Conservation (phyloP, 2,888 invertebrate species). For the Amiota communis region DNA sequence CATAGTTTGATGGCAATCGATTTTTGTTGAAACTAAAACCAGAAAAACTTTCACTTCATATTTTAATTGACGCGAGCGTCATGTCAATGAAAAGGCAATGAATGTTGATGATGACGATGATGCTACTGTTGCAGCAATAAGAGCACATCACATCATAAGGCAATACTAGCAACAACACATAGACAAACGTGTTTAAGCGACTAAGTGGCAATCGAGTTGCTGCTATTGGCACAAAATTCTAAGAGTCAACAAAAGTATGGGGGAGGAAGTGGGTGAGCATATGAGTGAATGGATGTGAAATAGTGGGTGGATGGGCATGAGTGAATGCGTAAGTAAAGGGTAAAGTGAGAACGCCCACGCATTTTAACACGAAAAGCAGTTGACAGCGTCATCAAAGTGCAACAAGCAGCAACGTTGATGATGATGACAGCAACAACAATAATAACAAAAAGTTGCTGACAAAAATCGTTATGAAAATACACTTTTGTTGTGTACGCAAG, state of each 20-base stretch:
- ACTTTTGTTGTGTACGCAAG: slow-evolving; percentile 4
- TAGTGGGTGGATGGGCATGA: slow-evolving; percentile 22
- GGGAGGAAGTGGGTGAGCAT: slow-evolving; percentile 15
- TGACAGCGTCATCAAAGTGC: slow-evolving; percentile 44
- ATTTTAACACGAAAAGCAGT: slow-evolving; percentile 45
- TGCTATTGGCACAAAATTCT: neutral
- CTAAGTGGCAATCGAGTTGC: slow-evolving; percentile 33
- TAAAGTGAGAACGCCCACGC: no score
- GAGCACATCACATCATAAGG: neutral
- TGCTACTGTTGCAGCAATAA: slow-evolving; percentile 5
- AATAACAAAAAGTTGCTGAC: neutral
- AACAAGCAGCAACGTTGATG: slow-evolving; percentile 5
- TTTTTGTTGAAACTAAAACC: slow-evolving; percentile 33
- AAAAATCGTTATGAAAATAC: slow-evolving; percentile 17
- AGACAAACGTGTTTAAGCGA: neutral
- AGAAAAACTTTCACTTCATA: slow-evolving; percentile 43
- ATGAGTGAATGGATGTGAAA: slow-evolving; percentile 36
- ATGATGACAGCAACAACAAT: neutral
- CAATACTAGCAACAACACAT: neutral
- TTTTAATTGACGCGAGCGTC: slow-evolving; percentile 46
- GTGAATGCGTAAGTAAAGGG: slow-evolving; percentile 1
- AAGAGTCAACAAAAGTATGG: slow-evolving; percentile 49
- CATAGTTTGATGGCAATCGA: slow-evolving; percentile 20
- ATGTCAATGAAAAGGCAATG: no score
- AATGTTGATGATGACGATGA: slow-evolving; percentile 32